Evolutionary conservation across 2,113 vertebrate species (phyloP), one percentile per base, ranked within the genome.

Genomic region (Smithornis capensis): DNA sequence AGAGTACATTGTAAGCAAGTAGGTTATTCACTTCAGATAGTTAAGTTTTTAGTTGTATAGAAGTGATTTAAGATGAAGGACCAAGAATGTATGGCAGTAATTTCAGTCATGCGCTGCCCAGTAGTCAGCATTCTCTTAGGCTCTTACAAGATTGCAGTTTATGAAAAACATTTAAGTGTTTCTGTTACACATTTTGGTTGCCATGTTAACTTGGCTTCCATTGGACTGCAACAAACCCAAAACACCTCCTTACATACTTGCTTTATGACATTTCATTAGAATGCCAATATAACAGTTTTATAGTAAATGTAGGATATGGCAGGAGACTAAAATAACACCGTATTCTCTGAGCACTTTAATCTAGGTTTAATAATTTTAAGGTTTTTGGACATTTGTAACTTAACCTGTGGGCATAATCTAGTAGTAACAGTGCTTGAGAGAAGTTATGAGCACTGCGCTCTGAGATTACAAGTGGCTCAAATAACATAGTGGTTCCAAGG

Each of bases 231-330:
- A 98, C 97, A 98, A 98, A 98, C 97, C 97, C 97, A 97, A 98
- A 98, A 98, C 97, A 98, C 98, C 97, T 98, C 97, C 97, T 98
- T 98, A 98, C 98, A 98, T 98, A 98, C 96, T 98, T 98, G 94
- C 97, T 98, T 98, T 98, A 98, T 98, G 98, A 98, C 98, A 98
- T 97, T 98, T 97, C 97, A 98, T 97, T 98, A 96, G 97, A 98
- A 98, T 97, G 98, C 97, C 98, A 98, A 91, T 97, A 97, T 98
- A 98, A 97, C 96, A 96, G 97, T 97, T 98, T 98, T 98, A 97
- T 97, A 97, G 98, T 97, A 97, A 98, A 98, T 97, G 97, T 97
- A 98, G 97, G 98, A 98, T 98, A 98, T 97, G 96, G 97, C 96
- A 97, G 98, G 97, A 96, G 97, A 98, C 98, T 98, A 98, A 98